phyloP scores from a whole-genome alignment of 2,888 invertebrate species.

The Diadegma fenestrale region DNA sequence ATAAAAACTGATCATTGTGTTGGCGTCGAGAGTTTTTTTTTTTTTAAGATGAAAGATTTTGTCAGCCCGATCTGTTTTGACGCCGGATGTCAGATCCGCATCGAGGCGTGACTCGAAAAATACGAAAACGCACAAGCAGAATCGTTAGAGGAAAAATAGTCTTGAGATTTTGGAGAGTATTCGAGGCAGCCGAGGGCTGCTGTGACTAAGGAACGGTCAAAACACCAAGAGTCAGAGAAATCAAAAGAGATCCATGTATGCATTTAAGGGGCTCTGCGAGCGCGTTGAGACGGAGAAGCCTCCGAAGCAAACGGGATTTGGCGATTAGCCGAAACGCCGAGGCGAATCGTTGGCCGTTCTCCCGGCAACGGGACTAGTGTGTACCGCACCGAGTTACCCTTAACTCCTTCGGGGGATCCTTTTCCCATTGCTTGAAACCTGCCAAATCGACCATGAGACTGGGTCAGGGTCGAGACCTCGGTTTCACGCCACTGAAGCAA shows the following conservation, averaged over 20 bases:
- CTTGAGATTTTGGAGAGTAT: conserved; percentile 48
- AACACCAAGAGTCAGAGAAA: conserved; percentile 57
- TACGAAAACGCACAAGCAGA: conserved; percentile 49
- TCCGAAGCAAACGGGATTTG: conserved; percentile 77
- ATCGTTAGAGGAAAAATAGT: conserved; percentile 52
- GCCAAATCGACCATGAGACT: conserved; percentile 63
- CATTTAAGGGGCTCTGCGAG: conserved; percentile 44
- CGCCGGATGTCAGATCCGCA: conserved; percentile 66
- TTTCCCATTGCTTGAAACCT: conserved; percentile 47
- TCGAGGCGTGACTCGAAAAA: conserved; percentile 72
- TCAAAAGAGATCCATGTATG: conserved; percentile 55
- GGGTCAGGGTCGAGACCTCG: conserved; percentile 75
- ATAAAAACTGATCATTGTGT: conserved; percentile 1
- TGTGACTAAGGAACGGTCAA: conserved; percentile 3
- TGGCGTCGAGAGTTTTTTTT: conserved; percentile 1
- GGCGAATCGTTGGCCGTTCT: conserved; percentile 28
- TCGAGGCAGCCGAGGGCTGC: conserved; percentile 39
- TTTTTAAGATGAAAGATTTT: not conserved
- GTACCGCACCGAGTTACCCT: conserved; percentile 22
- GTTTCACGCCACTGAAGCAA: conserved; percentile 66
- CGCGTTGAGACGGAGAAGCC: conserved; percentile 65
- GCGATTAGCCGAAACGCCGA: conserved; percentile 73
- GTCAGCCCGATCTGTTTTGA: conserved; percentile 73
- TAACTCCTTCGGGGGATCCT: conserved; percentile 58
- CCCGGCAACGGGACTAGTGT: conserved; percentile 6